Conservation (phyloP, 2,888 invertebrate genomes). For the Chrysolina oricalcia region DNA sequence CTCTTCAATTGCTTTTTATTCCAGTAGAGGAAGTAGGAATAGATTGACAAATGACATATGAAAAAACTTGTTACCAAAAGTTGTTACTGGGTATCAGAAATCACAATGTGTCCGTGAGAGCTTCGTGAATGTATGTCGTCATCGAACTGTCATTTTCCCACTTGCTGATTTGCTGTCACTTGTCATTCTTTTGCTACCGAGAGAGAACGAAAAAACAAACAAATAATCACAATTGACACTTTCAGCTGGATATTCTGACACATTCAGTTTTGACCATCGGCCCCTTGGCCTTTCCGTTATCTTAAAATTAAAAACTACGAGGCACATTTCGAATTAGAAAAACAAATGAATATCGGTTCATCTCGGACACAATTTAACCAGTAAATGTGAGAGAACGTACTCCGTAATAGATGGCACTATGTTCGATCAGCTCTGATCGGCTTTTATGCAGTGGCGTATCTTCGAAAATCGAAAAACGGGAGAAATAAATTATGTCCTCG, state of each 20-base stretch:
- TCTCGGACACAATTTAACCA: constrained; percentile 66
- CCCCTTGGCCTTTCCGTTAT: not conserved
- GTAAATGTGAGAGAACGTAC: constrained; percentile 65
- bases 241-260: not conserved
- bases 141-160: too few relatives aligned
- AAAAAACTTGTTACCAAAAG: too few relatives aligned
- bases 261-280: not conserved
- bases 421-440: constrained; percentile 41
- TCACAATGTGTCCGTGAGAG: too few relatives aligned
- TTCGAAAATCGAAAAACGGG: not conserved
- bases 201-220: too few relatives aligned
- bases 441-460: constrained; percentile 41
- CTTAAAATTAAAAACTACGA: constrained; percentile 49
- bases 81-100: too few relatives aligned
- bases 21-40: too few relatives aligned
- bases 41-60: too few relatives aligned
- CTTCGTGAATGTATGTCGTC: too few relatives aligned
- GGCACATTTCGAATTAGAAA: constrained; percentile 45
- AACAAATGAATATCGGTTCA: constrained; percentile 53
- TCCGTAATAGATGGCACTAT: constrained; percentile 46
- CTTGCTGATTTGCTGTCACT: too few relatives aligned
- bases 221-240: too few relatives aligned
- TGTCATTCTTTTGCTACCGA: too few relatives aligned
- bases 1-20: too few relatives aligned
- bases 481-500: constrained; percentile 33